Evolutionary conservation across 2,797 vertebrate species (phyloP).

Genomic region (Hydrolagus colliei): DNA sequence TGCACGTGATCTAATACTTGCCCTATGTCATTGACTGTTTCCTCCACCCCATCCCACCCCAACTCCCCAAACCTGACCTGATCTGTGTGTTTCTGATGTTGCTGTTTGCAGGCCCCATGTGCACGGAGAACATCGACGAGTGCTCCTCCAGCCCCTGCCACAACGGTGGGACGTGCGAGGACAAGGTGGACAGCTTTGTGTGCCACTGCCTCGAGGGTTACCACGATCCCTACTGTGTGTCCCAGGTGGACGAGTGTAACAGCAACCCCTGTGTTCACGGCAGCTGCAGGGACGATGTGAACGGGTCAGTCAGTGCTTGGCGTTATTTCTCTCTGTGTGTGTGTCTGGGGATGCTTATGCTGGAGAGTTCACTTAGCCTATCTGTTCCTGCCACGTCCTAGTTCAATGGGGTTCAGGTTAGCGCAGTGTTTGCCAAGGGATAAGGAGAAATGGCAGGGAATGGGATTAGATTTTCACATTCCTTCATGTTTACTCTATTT

Average conservation of each 20-base stretch:
- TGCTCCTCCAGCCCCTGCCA: slow-evolving; percentile 79
- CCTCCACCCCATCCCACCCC: too few species aligned
- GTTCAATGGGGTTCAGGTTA: too few species aligned
- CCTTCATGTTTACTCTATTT: too few species aligned
- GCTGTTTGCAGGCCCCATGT: slow-evolving; percentile 61
- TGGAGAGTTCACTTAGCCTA: too few species aligned
- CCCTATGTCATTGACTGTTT: neutral
- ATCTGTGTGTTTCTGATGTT: too few species aligned
- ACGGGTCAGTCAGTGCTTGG: slow-evolving; percentile 55
- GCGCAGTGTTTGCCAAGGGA: too few species aligned
- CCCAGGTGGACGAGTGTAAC: slow-evolving; percentile 75
- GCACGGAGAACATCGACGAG: slow-evolving; percentile 75
- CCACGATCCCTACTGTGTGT: slow-evolving; percentile 73
- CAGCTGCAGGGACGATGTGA: slow-evolving; percentile 67
- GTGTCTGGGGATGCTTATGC: neutral
- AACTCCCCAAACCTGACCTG: too few species aligned
- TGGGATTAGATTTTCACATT: too few species aligned
- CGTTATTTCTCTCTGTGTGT: neutral
- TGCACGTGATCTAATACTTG: neutral
- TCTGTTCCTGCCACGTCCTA: too few species aligned
- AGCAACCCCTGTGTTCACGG: slow-evolving; percentile 72
- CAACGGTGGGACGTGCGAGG: slow-evolving; percentile 75
- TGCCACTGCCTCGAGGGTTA: slow-evolving; percentile 75
- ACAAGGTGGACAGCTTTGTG: slow-evolving; percentile 71
- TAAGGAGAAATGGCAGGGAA: too few species aligned